Conservation (phyloP, 2,797 vertebrate species). For the Tarsius wallacei region DNA sequence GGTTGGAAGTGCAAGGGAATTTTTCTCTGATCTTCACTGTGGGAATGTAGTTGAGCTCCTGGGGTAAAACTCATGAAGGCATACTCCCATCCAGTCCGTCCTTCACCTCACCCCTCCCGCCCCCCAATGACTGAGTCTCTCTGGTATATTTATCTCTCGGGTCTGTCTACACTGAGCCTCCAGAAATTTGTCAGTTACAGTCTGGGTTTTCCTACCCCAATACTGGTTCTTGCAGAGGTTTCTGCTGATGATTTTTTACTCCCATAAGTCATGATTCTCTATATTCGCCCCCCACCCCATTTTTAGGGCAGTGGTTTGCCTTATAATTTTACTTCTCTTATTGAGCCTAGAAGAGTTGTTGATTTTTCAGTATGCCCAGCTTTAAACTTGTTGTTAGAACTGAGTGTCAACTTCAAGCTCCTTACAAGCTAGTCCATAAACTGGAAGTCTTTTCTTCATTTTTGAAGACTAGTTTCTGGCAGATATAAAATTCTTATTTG, state of each 20-base stretch:
- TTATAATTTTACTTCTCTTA: neutral
- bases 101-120: too few relatives aligned
- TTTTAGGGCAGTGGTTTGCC: neutral
- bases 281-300: neutral
- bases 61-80: neutral
- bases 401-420: neutral
- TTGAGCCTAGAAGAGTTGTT: neutral
- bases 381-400: neutral
- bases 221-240: neutral
- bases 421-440: neutral
- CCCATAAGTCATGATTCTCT: neutral
- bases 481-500: neutral
- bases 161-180: neutral
- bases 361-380: neutral
- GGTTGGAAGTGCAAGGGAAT: neutral
- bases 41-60: neutral
- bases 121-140: neutral
- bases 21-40: neutral
- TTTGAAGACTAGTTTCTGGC: neutral
- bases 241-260: neutral
- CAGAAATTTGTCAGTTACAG: neutral
- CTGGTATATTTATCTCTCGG: neutral
- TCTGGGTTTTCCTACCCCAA: neutral
- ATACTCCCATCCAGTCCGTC: neutral
- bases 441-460: neutral